Evolutionary conservation across 2,888 invertebrate genomes (phyloP).

Genomic region (Orgyia antiqua): DNA sequence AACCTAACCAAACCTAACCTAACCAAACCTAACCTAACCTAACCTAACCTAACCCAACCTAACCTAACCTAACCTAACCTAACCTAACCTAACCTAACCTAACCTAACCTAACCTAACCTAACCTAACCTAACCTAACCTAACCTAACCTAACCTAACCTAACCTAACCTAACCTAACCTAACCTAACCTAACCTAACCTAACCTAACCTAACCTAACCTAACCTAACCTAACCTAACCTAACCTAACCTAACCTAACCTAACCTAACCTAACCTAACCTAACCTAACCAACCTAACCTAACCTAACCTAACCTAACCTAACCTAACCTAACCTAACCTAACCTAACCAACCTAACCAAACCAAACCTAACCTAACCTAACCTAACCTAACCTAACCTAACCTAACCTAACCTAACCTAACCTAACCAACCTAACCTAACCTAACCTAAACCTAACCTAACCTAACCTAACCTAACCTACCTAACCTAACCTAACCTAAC

Average conservation of each 20-base stretch:
- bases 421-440: conserved; percentile 18
- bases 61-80: too few relatives aligned
- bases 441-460: conserved; percentile 24
- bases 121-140: conserved; percentile 7
- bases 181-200: conserved; percentile 3
- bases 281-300: too few relatives aligned
- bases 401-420: conserved; percentile 26
- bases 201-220: conserved; percentile 3
- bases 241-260: too few relatives aligned
- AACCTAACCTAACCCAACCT: conserved; percentile 4
- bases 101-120: conserved; percentile 7
- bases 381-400: conserved; percentile 13
- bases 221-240: conserved; percentile 1
- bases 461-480: conserved; percentile 26
- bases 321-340: too few relatives aligned
- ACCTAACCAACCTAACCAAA: conserved; percentile 8
- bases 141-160: conserved; percentile 5
- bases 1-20: conserved; percentile 6
- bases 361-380: conserved; percentile 26
- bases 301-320: neutral
- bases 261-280: neutral
- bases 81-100: conserved; percentile 6
- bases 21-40: conserved; percentile 6
- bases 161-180: conserved; percentile 2
- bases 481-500: conserved; percentile 17